Base-by-base conservation (phyloP, 2,113 vertebrate genomes). In the Sorex fumeus region DNA sequence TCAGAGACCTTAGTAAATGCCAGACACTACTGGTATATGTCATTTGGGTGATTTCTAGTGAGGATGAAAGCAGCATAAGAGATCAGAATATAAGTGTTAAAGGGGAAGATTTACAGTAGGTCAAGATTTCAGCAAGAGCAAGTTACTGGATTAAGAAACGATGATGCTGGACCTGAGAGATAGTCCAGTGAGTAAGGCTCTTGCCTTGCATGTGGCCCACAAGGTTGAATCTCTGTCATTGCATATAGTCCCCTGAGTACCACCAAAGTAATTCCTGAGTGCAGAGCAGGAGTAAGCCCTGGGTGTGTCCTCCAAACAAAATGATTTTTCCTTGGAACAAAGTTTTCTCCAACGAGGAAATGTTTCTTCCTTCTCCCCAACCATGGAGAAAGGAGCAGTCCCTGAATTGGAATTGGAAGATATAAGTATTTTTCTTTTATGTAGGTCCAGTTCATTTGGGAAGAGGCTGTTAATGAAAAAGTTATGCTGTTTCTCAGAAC, bases 21-120 rank as follows among this genome's bases (percentile, higher is more conserved):
- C 25, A 95, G 64, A 8, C 11, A n/a, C 12, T 23, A 47, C 0
- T 23, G n/a, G 23, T 23, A 11, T 6, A 66, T 92, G 40, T 43
- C 77, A 92, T 88, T 27, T 72, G 13, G 45, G 8, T 4, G 16
- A 19, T 86, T 88, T 96, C 43, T n/a, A 92, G 30, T 8, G 45
- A 92, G 25, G 32, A 82, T 27, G 8, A 87, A 69, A 81, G 40
- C 25, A 89, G 57, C 0, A 2, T 0, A 8, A 87, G 16, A 12
- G 28, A 74, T 87, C 67, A 89, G 2, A 18, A 77, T 9, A 64
- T 7, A 78, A 27, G 47, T 75, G 91, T 91, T 79, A 85, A 13
- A 80, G n/a, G n/a, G 57, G 12, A 74, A 74, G 85, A 64, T 87
- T 10, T 30, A 82, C 30, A 66, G 28, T 10, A 66, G 2, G n/a